Base-by-base conservation (phyloP, 1,140 invertebrate genomes). In the Dreissena rostriformis region DNA sequence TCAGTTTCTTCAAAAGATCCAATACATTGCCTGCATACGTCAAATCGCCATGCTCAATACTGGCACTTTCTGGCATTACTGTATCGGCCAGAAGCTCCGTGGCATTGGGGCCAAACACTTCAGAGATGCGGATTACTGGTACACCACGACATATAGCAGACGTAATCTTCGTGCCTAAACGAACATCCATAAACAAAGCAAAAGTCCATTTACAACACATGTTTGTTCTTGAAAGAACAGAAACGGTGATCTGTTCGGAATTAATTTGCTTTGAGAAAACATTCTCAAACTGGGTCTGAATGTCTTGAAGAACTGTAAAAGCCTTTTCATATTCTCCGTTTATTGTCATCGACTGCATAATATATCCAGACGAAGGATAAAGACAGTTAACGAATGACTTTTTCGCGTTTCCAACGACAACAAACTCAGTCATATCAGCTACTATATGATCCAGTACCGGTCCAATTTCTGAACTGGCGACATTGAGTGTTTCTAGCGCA, bases 91-190 rank as follows among this genome's bases (percentile, higher is more conserved):
- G 2, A 29, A 57, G 49, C 22, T 67, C 26, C 10, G 28, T 26
- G 26, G 63, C 66, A 6, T 78, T 52, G 15, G 63, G 63, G 22
- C 75, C 75, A 52, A 78, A 78, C 11, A 78, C n/a, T 68, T 78
- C 75, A 8, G 75, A 67, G 7, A 78, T 51, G 19, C 51, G 63
- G 19, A 78, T n/a, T 22, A 24, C 24, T 11, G 7, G 8, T n/a
- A 22, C 15, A 51, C 52, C 51, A 1, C 55, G n/a, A 28, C 63
- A 78, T 17, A 68, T 15, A 12, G 51, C 12, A 57, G 17, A 12
- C 53, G 75, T 66, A 8, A 67, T 24, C 19, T 22, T 22, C 19
- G 66, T 67, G n/a, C 68, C 28, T 19, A 53, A 66, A 28, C 53
- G n/a, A 5, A 78, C 52, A 28, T 78, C 75, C 7, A 78, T 22